A percentile compares a stretch with the other conserved stretches of the same genome.
These are phyloP conservation scores for Nasonia giraulti DNA, from an alignment of 1,140 invertebrate genomes.

Conservation along the genomic window DNA sequence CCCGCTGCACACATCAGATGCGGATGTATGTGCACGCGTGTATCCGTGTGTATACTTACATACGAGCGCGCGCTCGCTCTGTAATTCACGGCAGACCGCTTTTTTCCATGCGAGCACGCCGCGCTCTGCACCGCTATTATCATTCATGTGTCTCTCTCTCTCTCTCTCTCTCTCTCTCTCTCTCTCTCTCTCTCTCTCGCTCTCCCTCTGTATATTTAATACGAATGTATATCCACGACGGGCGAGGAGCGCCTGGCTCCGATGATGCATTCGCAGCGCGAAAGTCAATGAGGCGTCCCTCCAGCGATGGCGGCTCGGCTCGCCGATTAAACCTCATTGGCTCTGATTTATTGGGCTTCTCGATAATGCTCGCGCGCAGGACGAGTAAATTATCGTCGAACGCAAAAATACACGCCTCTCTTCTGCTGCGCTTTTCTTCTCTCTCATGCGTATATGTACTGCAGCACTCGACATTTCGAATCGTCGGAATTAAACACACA, in stretches of 20 bases:
- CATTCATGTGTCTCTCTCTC: too few species aligned
- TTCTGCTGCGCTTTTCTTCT: neutral
- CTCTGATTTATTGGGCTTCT: neutral
- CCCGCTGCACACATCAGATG: neutral
- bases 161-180: too few species aligned
- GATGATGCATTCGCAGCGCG: neutral
- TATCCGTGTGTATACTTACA: neutral
- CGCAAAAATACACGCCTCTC: neutral
- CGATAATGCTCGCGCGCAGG: too few species aligned
- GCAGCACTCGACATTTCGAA: neutral
- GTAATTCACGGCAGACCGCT: conserved; percentile 53
- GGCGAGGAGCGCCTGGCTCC: neutral
- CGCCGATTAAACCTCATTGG: conserved; percentile 12
- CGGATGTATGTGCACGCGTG: too few species aligned
- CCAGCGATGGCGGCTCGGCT: neutral
- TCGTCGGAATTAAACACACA: too few species aligned
- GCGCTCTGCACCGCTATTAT: neutral
- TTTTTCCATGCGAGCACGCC: conserved; percentile 30
- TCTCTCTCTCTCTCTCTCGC: too few species aligned
- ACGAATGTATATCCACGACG: neutral
- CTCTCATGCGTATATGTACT: neutral
- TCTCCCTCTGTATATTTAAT: neutral
- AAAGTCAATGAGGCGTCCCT: conserved; percentile 25
- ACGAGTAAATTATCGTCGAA: neutral
- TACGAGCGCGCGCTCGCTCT: conserved; percentile 23